phyloP scores from a whole-genome alignment of 2,888 invertebrate species.

The Drosophila nr. perissopoda region DNA sequence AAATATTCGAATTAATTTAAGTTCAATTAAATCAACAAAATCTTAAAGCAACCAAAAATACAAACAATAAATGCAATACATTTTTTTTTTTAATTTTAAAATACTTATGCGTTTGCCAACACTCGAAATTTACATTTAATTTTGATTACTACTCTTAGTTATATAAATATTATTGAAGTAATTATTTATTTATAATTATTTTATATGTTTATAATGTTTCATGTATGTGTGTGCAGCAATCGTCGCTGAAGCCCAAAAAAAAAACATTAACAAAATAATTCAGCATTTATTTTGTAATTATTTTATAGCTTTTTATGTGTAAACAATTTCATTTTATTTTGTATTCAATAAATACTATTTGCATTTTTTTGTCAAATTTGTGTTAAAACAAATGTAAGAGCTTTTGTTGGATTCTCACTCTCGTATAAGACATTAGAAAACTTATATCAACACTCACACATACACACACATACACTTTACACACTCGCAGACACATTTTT shows the following conservation, averaged over 20 bases:
- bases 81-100: background rate
- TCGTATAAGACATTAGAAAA: constrained; percentile 12
- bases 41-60: background rate
- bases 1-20: background rate
- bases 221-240: constrained; percentile 21
- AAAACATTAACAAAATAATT: background rate
- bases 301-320: constrained; percentile 28
- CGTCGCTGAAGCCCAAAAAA: constrained; percentile 8
- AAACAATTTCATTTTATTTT: constrained; percentile 33
- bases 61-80: background rate
- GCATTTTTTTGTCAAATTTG: constrained; percentile 30
- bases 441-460: constrained; percentile 27
- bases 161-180: constrained; percentile 21
- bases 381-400: constrained; percentile 27
- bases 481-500: constrained; percentile 13
- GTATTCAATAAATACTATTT: constrained; percentile 31
- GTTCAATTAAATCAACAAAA: background rate
- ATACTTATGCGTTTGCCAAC: background rate
- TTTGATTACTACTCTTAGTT: constrained; percentile 14
- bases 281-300: constrained; percentile 13
- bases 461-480: constrained; percentile 11
- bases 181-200: constrained; percentile 19
- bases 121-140: background rate
- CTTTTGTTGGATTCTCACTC: constrained; percentile 21
- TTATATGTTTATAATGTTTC: constrained; percentile 18